A percentile compares a stretch with the other conserved stretches of the same genome.
Conservation (phyloP, 2,113 vertebrate genomes). For the Nematolebias whitei region DNA sequence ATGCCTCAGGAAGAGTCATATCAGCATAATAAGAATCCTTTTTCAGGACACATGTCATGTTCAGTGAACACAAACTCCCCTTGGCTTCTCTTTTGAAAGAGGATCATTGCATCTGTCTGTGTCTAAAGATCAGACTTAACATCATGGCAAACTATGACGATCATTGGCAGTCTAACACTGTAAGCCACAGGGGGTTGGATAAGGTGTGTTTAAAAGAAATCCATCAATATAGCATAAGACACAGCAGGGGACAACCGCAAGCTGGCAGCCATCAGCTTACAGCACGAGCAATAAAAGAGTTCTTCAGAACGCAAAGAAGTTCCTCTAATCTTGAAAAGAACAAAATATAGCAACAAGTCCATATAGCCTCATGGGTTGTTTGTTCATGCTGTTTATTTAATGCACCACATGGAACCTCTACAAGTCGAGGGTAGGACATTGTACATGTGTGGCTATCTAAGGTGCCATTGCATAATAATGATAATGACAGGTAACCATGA, state of each 20-base stretch:
- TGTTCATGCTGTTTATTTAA: not conserved
- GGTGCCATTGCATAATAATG: not conserved
- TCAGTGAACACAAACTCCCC: constrained; percentile 48
- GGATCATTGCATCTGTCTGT: constrained; percentile 34
- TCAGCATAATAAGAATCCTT: constrained; percentile 63
- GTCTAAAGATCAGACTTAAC: constrained; percentile 63
- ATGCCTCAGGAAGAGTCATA: constrained; percentile 58
- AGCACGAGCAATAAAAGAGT: constrained; percentile 64
- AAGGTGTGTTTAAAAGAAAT: constrained; percentile 63
- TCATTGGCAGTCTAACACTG: constrained; percentile 37
- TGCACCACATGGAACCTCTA: not conserved
- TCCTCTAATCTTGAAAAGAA: constrained; percentile 37
- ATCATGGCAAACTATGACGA: constrained; percentile 49
- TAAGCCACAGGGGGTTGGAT: constrained; percentile 48
- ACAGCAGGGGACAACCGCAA: constrained; percentile 67
- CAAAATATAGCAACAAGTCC: constrained; percentile 17
- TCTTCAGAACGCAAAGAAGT: constrained; percentile 45
- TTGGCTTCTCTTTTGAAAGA: constrained; percentile 60
- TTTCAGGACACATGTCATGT: constrained; percentile 65
- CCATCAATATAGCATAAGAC: constrained; percentile 60
- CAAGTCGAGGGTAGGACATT: not conserved
- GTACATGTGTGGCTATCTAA: not conserved
- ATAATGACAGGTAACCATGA: no score
- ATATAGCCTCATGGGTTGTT: not conserved
- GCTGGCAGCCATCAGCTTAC: constrained; percentile 64